Conservation (phyloP, 1,140 invertebrate species). For the Microplitis mediator region DNA sequence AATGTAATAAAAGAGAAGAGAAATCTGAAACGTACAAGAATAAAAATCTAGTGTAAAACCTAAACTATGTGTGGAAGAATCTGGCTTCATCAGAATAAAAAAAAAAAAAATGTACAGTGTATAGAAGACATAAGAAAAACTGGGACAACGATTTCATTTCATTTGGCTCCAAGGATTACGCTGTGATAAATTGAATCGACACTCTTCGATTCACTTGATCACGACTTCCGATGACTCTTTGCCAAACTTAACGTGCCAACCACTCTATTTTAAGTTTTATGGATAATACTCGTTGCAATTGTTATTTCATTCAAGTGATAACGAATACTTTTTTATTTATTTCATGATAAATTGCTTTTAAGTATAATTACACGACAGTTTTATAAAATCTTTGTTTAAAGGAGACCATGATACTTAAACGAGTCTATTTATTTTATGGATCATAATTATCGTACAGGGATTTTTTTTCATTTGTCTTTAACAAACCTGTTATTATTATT, state of each 20-base stretch:
- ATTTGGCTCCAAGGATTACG: too few relatives aligned
- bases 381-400: too few relatives aligned
- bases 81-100: neutral
- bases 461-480: too few relatives aligned
- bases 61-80: too few relatives aligned
- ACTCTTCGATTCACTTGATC: constrained; percentile 10
- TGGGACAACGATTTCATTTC: constrained; percentile 13
- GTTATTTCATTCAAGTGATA: neutral
- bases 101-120: neutral
- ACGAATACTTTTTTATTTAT: too few relatives aligned
- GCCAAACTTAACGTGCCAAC: constrained; percentile 7
- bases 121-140: neutral
- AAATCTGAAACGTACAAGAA: neutral
- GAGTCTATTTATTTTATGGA: too few relatives aligned
- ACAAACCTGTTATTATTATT: too few relatives aligned
- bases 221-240: constrained; percentile 11
- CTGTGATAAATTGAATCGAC: constrained; percentile 29
- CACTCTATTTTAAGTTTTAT: neutral
- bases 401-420: too few relatives aligned
- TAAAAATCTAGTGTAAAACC: neutral
- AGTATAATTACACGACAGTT: neutral
- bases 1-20: neutral
- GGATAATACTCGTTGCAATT: neutral
- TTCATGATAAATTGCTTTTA: neutral
- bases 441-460: too few relatives aligned